Evolutionary conservation across 2,797 vertebrate species (phyloP), one percentile per base, ranked within the genome.

Genomic region (Poecile montanus): DNA sequence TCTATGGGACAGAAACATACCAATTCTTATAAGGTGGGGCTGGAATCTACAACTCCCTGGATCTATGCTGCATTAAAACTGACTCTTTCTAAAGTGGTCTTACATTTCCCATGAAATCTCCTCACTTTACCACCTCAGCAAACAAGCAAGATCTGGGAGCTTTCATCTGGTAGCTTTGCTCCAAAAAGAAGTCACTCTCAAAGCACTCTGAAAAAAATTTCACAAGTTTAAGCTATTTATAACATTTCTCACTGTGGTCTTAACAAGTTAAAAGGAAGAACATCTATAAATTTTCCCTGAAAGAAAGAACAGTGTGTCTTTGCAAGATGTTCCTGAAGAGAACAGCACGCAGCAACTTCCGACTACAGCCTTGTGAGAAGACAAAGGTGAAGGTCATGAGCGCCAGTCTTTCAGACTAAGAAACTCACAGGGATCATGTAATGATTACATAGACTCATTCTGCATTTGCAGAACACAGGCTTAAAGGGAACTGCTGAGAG

Each of bases 181-280:
- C 50, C 16, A 75, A 61, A 85, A 84, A 72, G 16, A 65, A 13
- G 8, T 48, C 45, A n/a, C 34, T 78, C 30, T 66, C 36, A 14
- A 86, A 91, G 38, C n/a, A 57, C 21, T 76, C 45, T 45, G 80
- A 90, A 86, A 8, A 40, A 93, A 86, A 57, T 88, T 88, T 88
- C 78, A 72, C 72, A 88, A 83, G 72, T 88, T 36, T 71, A 67
- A 88, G 61, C 40, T 89, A 92, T 89, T 85, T 92, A 89, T 92
- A 94, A 38, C 54, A 47, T 77, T 67, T 12, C 50, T 82, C 54
- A 34, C 61, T 91, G 53, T 65, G 61, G 80, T 85, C 53, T 83
- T 91, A 85, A 26, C 77, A 79, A 77, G 42, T 42, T 48, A 85
- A 83, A 87, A 93, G 76, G 87, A 92, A 74, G 57, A 89, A 77